These are phyloP conservation scores for Burhinus oedicnemus DNA, from an alignment of 2,113 vertebrate genomes.

Conservation along the genomic window DNA sequence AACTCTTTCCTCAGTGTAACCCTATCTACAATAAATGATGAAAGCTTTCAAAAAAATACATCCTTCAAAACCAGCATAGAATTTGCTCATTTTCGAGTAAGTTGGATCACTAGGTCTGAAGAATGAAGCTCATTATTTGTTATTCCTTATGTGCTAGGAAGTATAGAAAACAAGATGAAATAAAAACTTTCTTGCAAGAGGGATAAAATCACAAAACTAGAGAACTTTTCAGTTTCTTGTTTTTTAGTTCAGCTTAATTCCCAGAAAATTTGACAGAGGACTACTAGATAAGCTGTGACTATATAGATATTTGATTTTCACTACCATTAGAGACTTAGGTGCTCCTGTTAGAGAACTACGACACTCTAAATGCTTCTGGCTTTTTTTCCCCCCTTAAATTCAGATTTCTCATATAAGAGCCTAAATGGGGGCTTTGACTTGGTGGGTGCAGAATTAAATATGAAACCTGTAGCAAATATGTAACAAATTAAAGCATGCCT, in stretches of 20 bases:
- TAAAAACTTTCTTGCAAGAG: background rate
- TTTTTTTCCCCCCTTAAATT: background rate
- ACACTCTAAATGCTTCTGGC: accelerated
- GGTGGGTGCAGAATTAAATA: background rate
- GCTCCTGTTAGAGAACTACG: background rate
- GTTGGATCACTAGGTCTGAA: background rate
- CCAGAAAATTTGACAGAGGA: background rate
- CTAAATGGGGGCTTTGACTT: background rate
- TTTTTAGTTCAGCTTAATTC: background rate
- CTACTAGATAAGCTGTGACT: background rate
- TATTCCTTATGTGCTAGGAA: background rate
- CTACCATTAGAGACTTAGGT: background rate
- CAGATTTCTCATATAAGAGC: background rate
- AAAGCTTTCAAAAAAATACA: background rate
- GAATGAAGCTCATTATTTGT: background rate
- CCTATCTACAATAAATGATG: background rate
- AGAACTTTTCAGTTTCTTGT: background rate
- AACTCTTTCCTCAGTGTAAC: background rate
- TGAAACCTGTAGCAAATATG: background rate
- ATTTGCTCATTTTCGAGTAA: background rate
- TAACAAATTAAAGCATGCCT: background rate
- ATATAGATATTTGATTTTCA: background rate
- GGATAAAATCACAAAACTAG: background rate
- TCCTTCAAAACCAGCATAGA: background rate
- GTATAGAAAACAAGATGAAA: background rate